These are phyloP conservation scores for Volucella inanis DNA, from an alignment of 2,888 invertebrate species.

Conservation along the genomic window DNA sequence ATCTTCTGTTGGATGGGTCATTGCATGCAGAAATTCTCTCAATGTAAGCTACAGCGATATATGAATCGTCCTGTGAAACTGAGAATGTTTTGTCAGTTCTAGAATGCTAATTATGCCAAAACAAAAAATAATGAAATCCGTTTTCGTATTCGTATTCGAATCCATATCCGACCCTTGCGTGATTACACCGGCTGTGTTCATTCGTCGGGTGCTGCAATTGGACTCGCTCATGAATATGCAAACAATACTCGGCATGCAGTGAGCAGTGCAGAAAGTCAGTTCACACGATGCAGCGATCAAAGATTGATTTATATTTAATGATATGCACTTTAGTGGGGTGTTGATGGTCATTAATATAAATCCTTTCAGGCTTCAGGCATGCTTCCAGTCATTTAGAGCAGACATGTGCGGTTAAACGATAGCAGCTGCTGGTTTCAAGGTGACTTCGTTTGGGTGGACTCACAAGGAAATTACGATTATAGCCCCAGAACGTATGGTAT, in stretches of 20 bases:
- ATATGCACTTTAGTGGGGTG: slow-evolving; percentile 53
- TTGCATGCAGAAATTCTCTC: slow-evolving; percentile 50
- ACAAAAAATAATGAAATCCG: slow-evolving; percentile 34
- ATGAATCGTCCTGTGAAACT: slow-evolving; percentile 13
- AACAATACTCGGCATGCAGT: background rate
- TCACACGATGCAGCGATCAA: slow-evolving; percentile 40
- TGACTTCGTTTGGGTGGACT: background rate
- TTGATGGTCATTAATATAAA: slow-evolving; percentile 63
- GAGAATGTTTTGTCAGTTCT: slow-evolving; percentile 64
- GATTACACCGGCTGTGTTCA: slow-evolving; percentile 50
- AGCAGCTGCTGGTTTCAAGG: slow-evolving; percentile 25
- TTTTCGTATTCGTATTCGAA: too few relatives aligned
- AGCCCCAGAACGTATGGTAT: too few relatives aligned
- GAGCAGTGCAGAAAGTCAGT: slow-evolving; percentile 16
- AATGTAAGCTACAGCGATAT: slow-evolving; percentile 4
- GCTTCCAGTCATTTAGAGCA: background rate
- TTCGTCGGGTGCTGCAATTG: background rate
- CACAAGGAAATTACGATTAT: too few relatives aligned
- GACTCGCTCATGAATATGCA: slow-evolving; percentile 54
- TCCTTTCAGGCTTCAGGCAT: slow-evolving; percentile 27
- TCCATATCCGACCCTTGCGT: slow-evolving; percentile 50
- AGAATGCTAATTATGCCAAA: slow-evolving; percentile 69
- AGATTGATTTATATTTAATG: slow-evolving; percentile 70
- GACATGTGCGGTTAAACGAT: background rate
- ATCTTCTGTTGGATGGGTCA: slow-evolving; percentile 47